phyloP scores from a whole-genome alignment of 2,888 invertebrate species.

The Phaonia tiefii region DNA sequence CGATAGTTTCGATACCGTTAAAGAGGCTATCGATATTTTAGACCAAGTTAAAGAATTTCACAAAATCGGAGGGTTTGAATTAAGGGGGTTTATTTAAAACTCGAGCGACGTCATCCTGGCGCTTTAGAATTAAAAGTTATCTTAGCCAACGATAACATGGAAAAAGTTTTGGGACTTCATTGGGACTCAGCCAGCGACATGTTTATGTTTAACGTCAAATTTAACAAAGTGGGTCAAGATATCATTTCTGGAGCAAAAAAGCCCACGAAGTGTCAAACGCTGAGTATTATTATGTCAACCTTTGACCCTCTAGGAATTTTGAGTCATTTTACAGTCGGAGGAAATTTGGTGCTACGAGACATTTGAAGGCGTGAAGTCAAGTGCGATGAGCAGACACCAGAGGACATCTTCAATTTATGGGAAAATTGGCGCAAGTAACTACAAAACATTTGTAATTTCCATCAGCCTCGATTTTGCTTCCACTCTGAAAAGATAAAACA shows the following conservation, averaged over 20 bases:
- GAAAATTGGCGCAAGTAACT: slow-evolving; percentile 39
- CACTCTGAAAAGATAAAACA: neutral
- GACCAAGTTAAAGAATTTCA: too few species aligned
- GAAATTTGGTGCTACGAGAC: slow-evolving; percentile 37
- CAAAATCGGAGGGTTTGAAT: slow-evolving; percentile 44
- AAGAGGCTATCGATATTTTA: too few species aligned
- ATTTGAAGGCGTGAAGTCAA: slow-evolving; percentile 25
- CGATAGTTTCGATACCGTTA: too few species aligned
- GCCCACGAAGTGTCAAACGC: slow-evolving; percentile 38
- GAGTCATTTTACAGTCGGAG: too few species aligned
- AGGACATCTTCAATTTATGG: slow-evolving; percentile 31
- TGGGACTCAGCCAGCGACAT: slow-evolving; percentile 31
- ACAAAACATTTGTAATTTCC: neutral
- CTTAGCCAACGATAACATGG: too few species aligned
- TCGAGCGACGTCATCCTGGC: slow-evolving; percentile 12
- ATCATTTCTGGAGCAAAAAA: slow-evolving; percentile 19
- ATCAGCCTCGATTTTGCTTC: slow-evolving; percentile 40
- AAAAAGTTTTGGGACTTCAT: too few species aligned
- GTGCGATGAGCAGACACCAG: slow-evolving; percentile 37
- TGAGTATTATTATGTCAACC: too few species aligned
- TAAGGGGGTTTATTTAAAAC: too few species aligned
- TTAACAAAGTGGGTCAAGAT: too few species aligned
- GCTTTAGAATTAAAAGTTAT: slow-evolving; percentile 39
- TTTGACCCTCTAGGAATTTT: too few species aligned
- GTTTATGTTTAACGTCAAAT: too few species aligned